A percentile compares a stretch with the other conserved stretches of the same genome.
Conservation (phyloP, 2,888 invertebrate genomes). For the Pandemis cinnamomeana region DNA sequence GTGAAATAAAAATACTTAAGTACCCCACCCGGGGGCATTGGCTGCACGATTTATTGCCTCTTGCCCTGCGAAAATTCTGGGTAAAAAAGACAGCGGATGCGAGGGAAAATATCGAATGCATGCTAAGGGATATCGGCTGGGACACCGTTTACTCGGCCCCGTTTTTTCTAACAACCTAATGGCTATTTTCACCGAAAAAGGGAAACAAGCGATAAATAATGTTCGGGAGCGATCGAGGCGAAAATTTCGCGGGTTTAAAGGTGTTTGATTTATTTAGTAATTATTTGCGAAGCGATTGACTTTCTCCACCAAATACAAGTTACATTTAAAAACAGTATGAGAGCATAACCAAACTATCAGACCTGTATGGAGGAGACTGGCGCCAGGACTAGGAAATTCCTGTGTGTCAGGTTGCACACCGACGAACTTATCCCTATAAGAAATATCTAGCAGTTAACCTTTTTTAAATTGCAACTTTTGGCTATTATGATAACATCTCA, state of each 20-base stretch:
- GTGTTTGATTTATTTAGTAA: background rate
- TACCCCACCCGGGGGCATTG: slow-evolving; percentile 31
- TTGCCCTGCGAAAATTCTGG: slow-evolving; percentile 34
- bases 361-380: too few species aligned
- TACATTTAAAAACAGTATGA: too few species aligned
- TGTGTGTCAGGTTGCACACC: too few species aligned
- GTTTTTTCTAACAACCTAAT: slow-evolving; percentile 20
- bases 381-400: too few species aligned
- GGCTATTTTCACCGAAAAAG: slow-evolving; percentile 7
- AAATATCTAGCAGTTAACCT: too few species aligned
- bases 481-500: too few species aligned
- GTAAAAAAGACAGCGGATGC: slow-evolving; percentile 31
- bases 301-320: too few species aligned
- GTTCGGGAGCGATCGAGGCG: background rate
- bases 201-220: slow-evolving; percentile 11
- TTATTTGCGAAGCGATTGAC: too few species aligned
- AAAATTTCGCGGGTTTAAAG: background rate
- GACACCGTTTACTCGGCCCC: slow-evolving; percentile 16
- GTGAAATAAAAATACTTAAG: slow-evolving; percentile 39
- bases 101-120: slow-evolving; percentile 32
- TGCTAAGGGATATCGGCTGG: slow-evolving; percentile 36
- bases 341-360: too few species aligned
- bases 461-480: too few species aligned
- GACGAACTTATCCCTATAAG: too few species aligned
- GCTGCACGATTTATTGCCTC: slow-evolving; percentile 32